These are phyloP conservation scores for Calyptommatus sinebrachiatus DNA, from an alignment of 2,113 vertebrate genomes.

Conservation along the genomic window DNA sequence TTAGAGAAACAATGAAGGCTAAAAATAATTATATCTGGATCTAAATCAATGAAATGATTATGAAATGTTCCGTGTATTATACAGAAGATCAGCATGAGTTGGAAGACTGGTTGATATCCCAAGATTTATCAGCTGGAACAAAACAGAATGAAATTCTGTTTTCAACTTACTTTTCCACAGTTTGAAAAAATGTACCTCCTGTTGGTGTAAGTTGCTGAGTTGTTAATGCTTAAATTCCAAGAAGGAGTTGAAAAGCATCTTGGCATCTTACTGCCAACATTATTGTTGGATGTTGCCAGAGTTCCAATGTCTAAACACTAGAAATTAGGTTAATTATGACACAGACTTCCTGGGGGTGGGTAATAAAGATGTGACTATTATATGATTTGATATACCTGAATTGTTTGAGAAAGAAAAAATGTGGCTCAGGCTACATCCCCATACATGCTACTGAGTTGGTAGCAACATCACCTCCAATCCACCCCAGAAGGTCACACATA, in stretches of 20 bases:
- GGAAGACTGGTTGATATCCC: slow-evolving; percentile 53
- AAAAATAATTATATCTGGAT: slow-evolving; percentile 57
- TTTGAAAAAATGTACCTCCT: slow-evolving; percentile 56
- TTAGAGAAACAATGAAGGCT: slow-evolving; percentile 34
- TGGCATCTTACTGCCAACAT: slow-evolving; percentile 38
- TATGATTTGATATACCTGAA: slow-evolving; percentile 18
- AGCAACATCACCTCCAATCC: too few species aligned
- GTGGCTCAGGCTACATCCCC: neutral
- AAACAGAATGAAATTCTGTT: slow-evolving; percentile 40
- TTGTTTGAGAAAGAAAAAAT: slow-evolving; percentile 14
- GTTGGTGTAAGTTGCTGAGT: slow-evolving; percentile 55
- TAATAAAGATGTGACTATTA: neutral
- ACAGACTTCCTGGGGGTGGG: slow-evolving; percentile 28
- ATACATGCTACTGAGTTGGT: too few species aligned
- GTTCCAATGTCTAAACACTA: slow-evolving; percentile 52
- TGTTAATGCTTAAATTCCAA: slow-evolving; percentile 53
- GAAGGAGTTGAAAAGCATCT: slow-evolving; percentile 49
- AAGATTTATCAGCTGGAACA: slow-evolving; percentile 55
- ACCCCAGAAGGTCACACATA: too few species aligned
- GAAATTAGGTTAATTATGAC: slow-evolving; percentile 69
- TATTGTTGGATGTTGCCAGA: slow-evolving; percentile 29
- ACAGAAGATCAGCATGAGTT: slow-evolving; percentile 57
- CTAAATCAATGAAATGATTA: slow-evolving; percentile 61
- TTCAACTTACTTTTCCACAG: slow-evolving; percentile 56
- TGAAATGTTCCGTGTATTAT: slow-evolving; percentile 56